A percentile compares a stretch with the other conserved stretches of the same genome.
Evolutionary conservation across 2,888 invertebrate genomes (phyloP).

Genomic region (Platycnemis pennipes): DNA sequence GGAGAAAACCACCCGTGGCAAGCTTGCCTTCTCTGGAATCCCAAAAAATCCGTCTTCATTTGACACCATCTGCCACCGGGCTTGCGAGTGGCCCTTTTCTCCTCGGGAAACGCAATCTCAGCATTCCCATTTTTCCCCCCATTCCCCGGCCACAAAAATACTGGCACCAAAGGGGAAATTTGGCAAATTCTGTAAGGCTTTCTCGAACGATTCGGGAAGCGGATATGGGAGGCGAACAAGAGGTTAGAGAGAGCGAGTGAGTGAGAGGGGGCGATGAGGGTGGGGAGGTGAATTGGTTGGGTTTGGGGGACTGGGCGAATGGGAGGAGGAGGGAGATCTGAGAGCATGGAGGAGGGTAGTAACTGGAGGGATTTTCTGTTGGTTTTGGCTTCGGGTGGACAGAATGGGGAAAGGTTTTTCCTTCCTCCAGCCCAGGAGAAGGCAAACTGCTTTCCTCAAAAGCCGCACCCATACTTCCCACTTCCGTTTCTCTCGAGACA

Average conservation of each 20-base stretch:
- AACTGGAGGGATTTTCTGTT: slow-evolving; percentile 5
- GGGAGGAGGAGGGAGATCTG: not conserved
- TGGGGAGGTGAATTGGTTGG: not conserved
- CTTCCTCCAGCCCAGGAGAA: not conserved
- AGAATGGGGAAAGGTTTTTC: not conserved
- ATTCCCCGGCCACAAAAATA: not conserved
- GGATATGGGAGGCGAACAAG: slow-evolving; percentile 3
- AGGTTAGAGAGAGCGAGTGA: not conserved
- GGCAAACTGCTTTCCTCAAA: slow-evolving; percentile 40
- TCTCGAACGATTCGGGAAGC: not conserved
- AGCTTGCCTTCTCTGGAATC: not conserved
- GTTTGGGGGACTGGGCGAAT: not conserved
- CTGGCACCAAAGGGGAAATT: slow-evolving; percentile 14
- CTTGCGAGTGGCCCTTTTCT: not conserved
- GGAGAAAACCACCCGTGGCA: not conserved
- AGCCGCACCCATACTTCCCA: slow-evolving; percentile 30
- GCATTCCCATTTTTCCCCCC: not conserved
- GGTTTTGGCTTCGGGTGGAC: slow-evolving; percentile 22
- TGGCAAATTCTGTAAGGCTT: slow-evolving; percentile 20
- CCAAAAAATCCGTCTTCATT: not conserved
- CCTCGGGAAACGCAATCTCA: not conserved
- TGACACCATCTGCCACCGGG: slow-evolving; percentile 38
- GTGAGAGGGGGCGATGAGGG: not conserved
- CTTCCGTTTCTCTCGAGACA: not conserved
- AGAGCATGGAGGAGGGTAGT: not conserved